Evolutionary conservation across 2,797 vertebrate species (phyloP).

Genomic region (Dryobates pubescens): DNA sequence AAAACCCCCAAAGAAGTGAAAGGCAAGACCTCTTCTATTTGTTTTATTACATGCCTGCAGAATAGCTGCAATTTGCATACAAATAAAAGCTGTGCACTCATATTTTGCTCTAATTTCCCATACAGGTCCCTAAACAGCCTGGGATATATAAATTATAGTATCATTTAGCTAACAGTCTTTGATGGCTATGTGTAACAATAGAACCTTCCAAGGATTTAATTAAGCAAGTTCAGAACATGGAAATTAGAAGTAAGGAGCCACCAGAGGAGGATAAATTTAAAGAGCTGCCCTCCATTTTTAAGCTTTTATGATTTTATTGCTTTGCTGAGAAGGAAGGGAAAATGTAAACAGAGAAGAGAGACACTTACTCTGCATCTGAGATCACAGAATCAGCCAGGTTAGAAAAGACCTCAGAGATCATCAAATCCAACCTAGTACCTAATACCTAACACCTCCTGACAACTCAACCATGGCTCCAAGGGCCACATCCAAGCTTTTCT

Average conservation of each 20-base stretch:
- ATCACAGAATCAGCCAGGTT: too few species aligned
- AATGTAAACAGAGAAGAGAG: not conserved
- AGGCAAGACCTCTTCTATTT: not conserved
- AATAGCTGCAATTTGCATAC: constrained; percentile 10
- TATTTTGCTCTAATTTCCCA: constrained; percentile 30
- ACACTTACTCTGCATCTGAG: not conserved
- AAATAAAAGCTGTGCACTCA: not conserved
- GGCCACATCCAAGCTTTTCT: too few species aligned
- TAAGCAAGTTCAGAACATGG: constrained; percentile 34
- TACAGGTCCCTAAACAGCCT: not conserved
- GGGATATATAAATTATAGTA: constrained; percentile 30
- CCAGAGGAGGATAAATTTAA: constrained; percentile 50
- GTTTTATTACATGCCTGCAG: not conserved
- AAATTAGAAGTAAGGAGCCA: constrained; percentile 54
- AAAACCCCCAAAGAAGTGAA: not conserved
- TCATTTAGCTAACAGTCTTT: constrained; percentile 37
- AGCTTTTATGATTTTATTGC: constrained; percentile 29
- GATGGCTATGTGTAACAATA: constrained; percentile 4
- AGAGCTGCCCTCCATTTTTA: constrained; percentile 16
- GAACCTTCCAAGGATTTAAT: constrained; percentile 47
- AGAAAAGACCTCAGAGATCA: too few species aligned
- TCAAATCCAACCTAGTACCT: too few species aligned
- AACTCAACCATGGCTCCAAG: too few species aligned
- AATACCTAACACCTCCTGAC: too few species aligned
- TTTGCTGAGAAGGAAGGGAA: not conserved